Evolutionary conservation across 2,113 vertebrate genomes (phyloP).

Genomic region (Chiloscyllium plagiosum): DNA sequence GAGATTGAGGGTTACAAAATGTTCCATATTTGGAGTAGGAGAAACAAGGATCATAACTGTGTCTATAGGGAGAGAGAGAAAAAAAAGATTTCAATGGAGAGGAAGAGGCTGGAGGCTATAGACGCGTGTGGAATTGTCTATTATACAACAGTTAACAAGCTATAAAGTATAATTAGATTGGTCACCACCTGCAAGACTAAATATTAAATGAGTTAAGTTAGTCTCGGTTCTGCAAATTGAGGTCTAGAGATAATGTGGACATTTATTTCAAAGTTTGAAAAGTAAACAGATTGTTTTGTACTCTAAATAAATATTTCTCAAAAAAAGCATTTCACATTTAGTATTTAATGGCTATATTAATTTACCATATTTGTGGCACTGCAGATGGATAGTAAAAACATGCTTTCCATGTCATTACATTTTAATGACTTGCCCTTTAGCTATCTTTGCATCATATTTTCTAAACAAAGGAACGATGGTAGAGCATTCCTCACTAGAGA

Average conservation of each 20-base stretch:
- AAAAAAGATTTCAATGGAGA: neutral
- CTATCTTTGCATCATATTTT: neutral
- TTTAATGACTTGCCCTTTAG: constrained; percentile 34
- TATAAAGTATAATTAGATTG: neutral
- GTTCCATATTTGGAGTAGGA: neutral
- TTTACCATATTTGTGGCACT: neutral
- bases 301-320: neutral
- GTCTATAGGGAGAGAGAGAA: neutral
- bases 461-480: neutral
- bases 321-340: neutral
- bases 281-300: neutral
- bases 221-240: neutral
- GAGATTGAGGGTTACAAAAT: neutral
- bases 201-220: neutral
- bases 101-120: neutral
- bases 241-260: neutral
- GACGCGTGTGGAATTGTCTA: neutral
- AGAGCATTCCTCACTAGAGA: neutral
- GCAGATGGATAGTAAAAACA: neutral
- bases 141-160: neutral
- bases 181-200: neutral
- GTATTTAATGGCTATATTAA: neutral
- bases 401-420: constrained; percentile 24
- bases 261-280: neutral
- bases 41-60: neutral